A percentile compares a stretch with the other conserved stretches of the same genome.
Conservation (phyloP, 2,888 invertebrate species). For the Conus canariensis region DNA sequence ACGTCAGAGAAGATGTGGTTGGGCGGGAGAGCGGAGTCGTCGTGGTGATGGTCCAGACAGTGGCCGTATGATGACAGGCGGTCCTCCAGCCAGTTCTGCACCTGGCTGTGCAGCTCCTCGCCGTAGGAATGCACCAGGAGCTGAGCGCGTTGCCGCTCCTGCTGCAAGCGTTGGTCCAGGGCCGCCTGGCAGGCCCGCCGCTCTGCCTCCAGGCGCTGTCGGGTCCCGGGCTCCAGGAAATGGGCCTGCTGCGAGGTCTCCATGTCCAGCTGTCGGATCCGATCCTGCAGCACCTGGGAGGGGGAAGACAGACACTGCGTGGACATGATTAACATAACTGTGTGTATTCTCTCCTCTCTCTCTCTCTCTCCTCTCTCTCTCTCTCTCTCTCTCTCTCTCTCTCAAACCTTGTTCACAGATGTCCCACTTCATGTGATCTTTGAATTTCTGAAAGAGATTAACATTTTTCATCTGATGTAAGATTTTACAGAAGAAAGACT, state of each 20-base stretch:
- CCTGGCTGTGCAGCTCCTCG: conserved; percentile 53
- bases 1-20: conserved; percentile 66
- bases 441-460: too few relatives aligned
- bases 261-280: conserved; percentile 89
- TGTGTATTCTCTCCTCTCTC: too few relatives aligned
- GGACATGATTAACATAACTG: background rate
- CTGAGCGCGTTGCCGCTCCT: conserved; percentile 81
- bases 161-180: conserved; percentile 84
- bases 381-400: too few relatives aligned
- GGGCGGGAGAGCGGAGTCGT: conserved; percentile 69
- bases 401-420: too few relatives aligned
- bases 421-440: too few relatives aligned
- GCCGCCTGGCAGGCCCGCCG: conserved; percentile 84
- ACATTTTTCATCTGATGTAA: too few relatives aligned
- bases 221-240: conserved; percentile 74
- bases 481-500: too few relatives aligned
- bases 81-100: conserved; percentile 73
- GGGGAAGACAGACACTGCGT: conserved; percentile 10
- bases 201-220: conserved; percentile 85
- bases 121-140: conserved; percentile 62
- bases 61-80: conserved; percentile 68
- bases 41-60: conserved; percentile 73
- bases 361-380: too few relatives aligned
- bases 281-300: conserved; percentile 80
- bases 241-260: conserved; percentile 74